Evolutionary conservation across 2,888 invertebrate genomes (phyloP).

Genomic region (Cenopis cana): DNA sequence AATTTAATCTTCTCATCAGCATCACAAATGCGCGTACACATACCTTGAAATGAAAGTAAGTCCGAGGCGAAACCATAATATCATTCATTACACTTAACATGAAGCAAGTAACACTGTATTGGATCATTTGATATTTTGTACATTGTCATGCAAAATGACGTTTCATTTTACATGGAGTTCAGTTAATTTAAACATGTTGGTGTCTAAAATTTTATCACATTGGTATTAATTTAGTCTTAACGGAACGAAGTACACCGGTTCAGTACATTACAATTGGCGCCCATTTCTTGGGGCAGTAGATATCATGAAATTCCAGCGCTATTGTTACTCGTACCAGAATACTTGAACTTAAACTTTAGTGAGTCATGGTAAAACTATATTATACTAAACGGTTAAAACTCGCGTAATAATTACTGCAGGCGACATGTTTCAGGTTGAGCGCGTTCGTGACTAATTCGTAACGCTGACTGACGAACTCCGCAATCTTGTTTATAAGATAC

Average conservation of each 20-base stretch:
- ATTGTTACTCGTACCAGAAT: not conserved
- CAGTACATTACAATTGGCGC: conserved; percentile 1
- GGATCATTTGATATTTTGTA: conserved; percentile 36
- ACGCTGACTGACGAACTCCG: too few species aligned
- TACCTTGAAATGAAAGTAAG: conserved; percentile 18
- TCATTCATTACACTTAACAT: conserved; percentile 20
- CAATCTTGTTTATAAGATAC: too few species aligned
- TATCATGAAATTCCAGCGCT: too few species aligned
- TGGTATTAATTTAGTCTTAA: conserved; percentile 28
- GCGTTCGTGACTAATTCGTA: too few species aligned
- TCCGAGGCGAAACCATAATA: conserved; percentile 11
- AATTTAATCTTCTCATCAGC: conserved; percentile 51
- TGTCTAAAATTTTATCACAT: conserved; percentile 33
- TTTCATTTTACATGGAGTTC: conserved; percentile 5
- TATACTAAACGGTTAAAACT: too few species aligned
- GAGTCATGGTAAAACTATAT: too few species aligned
- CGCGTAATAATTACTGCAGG: too few species aligned
- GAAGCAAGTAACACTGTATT: conserved; percentile 21
- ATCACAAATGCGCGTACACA: conserved; percentile 47
- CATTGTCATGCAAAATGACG: conserved; percentile 21
- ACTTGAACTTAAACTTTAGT: too few species aligned
- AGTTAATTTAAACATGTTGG: conserved; percentile 16
- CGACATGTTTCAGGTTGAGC: too few species aligned
- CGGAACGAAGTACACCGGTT: conserved; percentile 8
- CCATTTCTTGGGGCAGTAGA: not conserved